These are phyloP conservation scores for Sturnus vulgaris DNA, from an alignment of 2,113 vertebrate species.

Conservation along the genomic window DNA sequence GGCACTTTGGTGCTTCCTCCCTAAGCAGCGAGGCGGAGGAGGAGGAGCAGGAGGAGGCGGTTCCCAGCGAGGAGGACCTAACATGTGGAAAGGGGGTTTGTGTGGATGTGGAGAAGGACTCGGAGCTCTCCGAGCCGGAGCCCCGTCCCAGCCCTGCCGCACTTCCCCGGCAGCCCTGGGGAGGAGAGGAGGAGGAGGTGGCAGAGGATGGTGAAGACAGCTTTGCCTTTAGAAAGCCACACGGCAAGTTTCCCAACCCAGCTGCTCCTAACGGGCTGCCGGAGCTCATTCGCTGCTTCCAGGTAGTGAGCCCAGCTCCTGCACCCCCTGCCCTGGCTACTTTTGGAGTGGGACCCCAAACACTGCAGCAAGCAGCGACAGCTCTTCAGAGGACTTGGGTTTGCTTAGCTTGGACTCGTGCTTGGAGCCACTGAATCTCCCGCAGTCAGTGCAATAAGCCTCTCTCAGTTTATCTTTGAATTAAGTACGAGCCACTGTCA, in stretches of 20 bases:
- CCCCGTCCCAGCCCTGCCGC: constrained; percentile 16
- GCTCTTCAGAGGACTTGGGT: background rate
- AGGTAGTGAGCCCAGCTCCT: constrained; percentile 70
- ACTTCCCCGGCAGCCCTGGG: constrained; percentile 25
- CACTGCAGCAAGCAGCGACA: constrained; percentile 64
- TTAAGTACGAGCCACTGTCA: background rate
- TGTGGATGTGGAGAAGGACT: constrained; percentile 48
- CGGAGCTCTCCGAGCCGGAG: constrained; percentile 7
- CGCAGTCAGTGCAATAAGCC: background rate
- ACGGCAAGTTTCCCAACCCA: constrained; percentile 37
- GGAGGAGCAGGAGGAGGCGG: constrained; percentile 30
- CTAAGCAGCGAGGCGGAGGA: constrained; percentile 66
- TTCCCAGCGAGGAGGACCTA: constrained; percentile 56
- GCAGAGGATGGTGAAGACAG: constrained; percentile 66
- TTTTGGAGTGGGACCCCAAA: constrained; percentile 20
- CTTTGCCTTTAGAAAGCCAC: constrained; percentile 53
- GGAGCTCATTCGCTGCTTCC: constrained; percentile 78
- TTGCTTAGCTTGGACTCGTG: background rate
- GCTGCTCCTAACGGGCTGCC: constrained; percentile 49
- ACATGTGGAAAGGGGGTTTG: constrained; percentile 42
- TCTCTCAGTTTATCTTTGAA: background rate
- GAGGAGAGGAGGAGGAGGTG: constrained; percentile 12
- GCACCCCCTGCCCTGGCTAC: background rate
- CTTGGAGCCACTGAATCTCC: background rate
- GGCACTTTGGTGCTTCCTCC: constrained; percentile 51